Evolutionary conservation across 2,888 invertebrate species (phyloP).

Genomic region (Tillus elongatus): DNA sequence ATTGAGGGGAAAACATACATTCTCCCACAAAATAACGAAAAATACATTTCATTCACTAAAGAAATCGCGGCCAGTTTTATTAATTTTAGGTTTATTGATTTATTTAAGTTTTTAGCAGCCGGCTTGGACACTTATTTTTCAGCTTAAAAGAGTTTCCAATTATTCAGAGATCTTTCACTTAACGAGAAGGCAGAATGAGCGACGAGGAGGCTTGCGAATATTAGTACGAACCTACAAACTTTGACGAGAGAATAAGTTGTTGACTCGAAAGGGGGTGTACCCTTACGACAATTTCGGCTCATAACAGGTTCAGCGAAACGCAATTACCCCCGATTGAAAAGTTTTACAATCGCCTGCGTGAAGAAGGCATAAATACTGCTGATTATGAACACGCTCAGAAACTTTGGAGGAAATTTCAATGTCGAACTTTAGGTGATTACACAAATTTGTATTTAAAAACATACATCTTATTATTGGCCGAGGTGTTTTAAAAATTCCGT

Average conservation of each 20-base stretch:
- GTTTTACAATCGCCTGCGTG: not conserved
- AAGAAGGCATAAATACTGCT: not conserved
- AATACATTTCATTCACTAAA: conserved; percentile 3
- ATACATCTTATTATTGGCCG: not conserved
- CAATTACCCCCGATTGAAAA: not conserved
- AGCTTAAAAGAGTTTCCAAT: no score
- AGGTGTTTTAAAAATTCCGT: not conserved
- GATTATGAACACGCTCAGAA: conserved; percentile 1
- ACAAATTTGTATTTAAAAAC: not conserved
- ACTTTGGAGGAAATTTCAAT: not conserved
- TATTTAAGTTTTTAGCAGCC: not conserved
- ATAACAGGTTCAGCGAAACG: not conserved
- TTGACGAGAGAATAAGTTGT: not conserved
- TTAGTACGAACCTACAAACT: no score
- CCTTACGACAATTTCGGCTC: not conserved
- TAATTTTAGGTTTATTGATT: not conserved
- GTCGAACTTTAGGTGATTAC: not conserved
- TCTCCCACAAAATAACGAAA: conserved; percentile 12
- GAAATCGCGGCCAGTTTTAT: not conserved
- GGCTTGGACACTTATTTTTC: not conserved
- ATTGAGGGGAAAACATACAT: conserved; percentile 3
- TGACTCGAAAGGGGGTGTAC: not conserved
- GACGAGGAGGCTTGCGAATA: no score
- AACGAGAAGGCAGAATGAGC: no score
- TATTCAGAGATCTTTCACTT: no score